Base-by-base conservation (phyloP, 2,113 vertebrate species). In the Antigone vipio region DNA sequence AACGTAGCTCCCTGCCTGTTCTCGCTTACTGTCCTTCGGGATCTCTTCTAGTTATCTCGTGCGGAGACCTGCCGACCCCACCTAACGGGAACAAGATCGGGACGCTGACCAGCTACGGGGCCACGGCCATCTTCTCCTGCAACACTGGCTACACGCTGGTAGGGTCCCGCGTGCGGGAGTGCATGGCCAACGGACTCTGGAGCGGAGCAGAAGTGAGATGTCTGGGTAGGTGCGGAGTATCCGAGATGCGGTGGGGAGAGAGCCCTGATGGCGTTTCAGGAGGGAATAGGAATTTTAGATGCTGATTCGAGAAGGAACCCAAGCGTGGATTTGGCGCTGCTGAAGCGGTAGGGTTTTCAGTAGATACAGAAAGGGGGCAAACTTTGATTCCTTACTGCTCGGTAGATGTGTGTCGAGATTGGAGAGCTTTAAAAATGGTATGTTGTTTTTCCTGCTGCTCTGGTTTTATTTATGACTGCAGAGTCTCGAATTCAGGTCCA, bases 81-180 rank as follows among this genome's bases (percentile, higher is more conserved):
- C 98, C 99, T 5, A 99, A 99, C 7, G 99, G 99, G 38, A 99
- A 99, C 98, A 99, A 99, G 96, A 99, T 99, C 6, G 99, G 99
- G 71, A 99, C 99, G 0, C 81, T 99, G 86, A 99, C 98, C 34
- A 98, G 98, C 49, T 99, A 98, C 0, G 99, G 99, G 49, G 99
- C 99, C 12, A 99, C 99, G 0, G 99, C 99, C 91, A 99, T 99
- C 97, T 99, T 99, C 97, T 99, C 99, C 95, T 99, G 99, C 98
- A 99, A 99, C 97, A 99, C 99, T 0, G 99, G 99, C 42, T 99
- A 99, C 89, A 99, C 99, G 2, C 97, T 99, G 96, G 99, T 99
- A 62, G 99, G 99, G 63, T 99, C 99, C 29, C 97, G 99, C 20
- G 99, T 99, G 15, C 96, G 99, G 53, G 99, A 99, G 97, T 99